Conservation (phyloP, 2,888 invertebrate species). For the Miltochrista miniata region DNA sequence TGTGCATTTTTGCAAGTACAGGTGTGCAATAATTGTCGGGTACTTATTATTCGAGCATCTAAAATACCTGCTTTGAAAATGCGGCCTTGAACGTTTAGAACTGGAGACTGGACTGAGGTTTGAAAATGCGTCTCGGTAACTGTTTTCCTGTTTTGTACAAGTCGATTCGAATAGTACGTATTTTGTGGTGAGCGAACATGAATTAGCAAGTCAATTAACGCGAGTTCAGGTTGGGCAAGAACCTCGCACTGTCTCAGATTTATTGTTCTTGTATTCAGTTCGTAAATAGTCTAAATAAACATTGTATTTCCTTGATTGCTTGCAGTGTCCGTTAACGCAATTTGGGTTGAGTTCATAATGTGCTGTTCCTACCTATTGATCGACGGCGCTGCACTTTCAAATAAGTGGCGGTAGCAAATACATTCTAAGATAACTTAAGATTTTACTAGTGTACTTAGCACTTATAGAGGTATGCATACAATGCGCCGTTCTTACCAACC, state of each 20-base stretch:
- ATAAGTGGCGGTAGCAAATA: no score
- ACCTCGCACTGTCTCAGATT: conserved; percentile 29
- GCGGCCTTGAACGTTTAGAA: background rate
- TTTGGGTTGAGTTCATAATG: background rate
- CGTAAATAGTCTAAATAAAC: conserved; percentile 23
- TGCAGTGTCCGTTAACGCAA: background rate
- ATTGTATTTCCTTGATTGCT: background rate
- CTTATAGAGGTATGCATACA: no score
- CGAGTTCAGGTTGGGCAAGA: conserved; percentile 53
- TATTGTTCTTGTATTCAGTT: conserved; percentile 37
- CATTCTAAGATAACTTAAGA: no score
- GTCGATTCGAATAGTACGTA: conserved; percentile 30
- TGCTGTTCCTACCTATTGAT: background rate
- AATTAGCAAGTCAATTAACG: conserved; percentile 63
- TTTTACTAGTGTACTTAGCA: no score
- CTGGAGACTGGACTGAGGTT: background rate
- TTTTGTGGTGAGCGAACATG: conserved; percentile 42
- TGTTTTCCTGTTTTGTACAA: conserved; percentile 27
- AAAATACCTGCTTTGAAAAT: background rate
- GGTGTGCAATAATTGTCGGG: no score
- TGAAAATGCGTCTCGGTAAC: conserved; percentile 15
- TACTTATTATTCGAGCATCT: background rate
- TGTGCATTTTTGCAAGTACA: no score
- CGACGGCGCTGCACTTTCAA: background rate
- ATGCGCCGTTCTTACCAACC: no score